These are phyloP conservation scores for Rhizomys pruinosus DNA, from an alignment of 2,113 vertebrate species.

Conservation along the genomic window DNA sequence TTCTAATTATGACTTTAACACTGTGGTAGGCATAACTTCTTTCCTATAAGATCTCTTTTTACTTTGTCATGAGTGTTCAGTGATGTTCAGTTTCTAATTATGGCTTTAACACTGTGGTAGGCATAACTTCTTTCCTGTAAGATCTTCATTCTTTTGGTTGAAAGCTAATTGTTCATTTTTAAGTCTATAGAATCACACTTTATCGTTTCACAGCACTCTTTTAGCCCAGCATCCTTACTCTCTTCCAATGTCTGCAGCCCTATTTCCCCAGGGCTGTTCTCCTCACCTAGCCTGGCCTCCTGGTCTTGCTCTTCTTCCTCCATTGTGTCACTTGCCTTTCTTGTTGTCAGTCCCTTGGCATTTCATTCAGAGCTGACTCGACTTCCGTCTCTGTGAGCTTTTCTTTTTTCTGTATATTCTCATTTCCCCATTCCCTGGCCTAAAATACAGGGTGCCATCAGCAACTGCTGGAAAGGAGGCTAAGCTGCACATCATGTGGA, in stretches of 20 bases:
- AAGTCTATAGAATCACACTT: neutral
- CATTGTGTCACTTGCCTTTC: neutral
- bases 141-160: neutral
- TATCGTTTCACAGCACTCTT: neutral
- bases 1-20: neutral
- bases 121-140: slow-evolving; percentile 19
- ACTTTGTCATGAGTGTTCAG: no score
- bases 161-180: slow-evolving; percentile 3
- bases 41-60: slow-evolving; percentile 1
- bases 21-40: neutral
- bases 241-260: neutral
- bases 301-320: no score
- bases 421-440: no score
- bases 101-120: neutral
- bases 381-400: no score
- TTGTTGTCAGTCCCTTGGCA: neutral
- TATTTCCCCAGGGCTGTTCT: neutral
- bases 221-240: neutral
- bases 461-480: no score
- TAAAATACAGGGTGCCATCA: no score
- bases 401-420: neutral
- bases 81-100: neutral
- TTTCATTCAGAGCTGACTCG: no score
- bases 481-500: no score
- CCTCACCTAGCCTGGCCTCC: no score